A percentile compares a stretch with the other conserved stretches of the same genome.
These are phyloP conservation scores for Siderastrea radians DNA, from an alignment of 92 coral and sea anemone genomes.

Conservation along the genomic window DNA sequence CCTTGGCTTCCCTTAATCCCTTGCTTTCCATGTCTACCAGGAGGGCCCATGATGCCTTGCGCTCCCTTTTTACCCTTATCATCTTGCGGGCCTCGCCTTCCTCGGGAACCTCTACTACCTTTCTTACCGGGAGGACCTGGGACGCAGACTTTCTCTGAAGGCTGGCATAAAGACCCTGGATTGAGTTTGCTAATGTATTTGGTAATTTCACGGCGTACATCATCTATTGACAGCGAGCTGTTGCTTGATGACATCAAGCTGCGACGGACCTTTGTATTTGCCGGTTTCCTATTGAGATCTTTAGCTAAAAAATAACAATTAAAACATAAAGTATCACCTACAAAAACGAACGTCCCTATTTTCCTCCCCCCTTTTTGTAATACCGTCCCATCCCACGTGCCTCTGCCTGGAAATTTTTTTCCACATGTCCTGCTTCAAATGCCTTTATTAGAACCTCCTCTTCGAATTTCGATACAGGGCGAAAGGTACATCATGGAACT, in stretches of 20 bases:
- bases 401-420: too few relatives aligned
- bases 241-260: constrained; percentile 15
- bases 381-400: too few relatives aligned
- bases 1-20: constrained; percentile 16
- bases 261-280: constrained; percentile 18
- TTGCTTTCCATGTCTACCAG: constrained; percentile 28
- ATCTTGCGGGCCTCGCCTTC: constrained; percentile 13
- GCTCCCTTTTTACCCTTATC: constrained; percentile 17
- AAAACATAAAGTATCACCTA: too few relatives aligned
- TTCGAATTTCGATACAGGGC: too few relatives aligned
- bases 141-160: constrained; percentile 5
- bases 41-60: constrained; percentile 18
- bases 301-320: too few relatives aligned
- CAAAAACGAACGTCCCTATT: too few relatives aligned
- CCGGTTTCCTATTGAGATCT: background rate
- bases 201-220: constrained; percentile 11
- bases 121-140: constrained; percentile 20
- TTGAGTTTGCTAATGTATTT: background rate
- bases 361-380: too few relatives aligned
- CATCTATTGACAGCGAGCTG: constrained; percentile 27
- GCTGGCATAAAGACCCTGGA: constrained; percentile 4
- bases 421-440: too few relatives aligned
- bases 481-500: too few relatives aligned
- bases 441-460: too few relatives aligned
- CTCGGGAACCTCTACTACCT: constrained; percentile 27